Evolutionary conservation across 1,140 invertebrate species (phyloP).

Genomic region (Plectrocnemia conspersa): DNA sequence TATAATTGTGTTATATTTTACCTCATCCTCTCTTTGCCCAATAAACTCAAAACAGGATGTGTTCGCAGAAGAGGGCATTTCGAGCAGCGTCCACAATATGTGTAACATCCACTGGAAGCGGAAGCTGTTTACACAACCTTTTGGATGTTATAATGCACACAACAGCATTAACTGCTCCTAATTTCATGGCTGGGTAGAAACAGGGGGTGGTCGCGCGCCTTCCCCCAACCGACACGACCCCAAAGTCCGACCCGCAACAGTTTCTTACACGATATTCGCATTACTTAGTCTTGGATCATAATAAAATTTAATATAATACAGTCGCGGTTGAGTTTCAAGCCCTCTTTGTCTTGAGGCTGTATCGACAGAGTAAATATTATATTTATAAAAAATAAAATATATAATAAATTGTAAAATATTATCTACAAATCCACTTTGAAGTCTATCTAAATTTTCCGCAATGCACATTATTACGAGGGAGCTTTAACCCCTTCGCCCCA

Average conservation of each 20-base stretch:
- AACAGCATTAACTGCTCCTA: slow-evolving; percentile 33
- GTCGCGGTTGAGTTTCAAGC: slow-evolving; percentile 12
- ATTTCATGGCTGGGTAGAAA: slow-evolving; percentile 29
- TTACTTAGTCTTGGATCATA: slow-evolving; percentile 53
- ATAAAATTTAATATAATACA: slow-evolving; percentile 55
- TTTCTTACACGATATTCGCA: slow-evolving; percentile 55
- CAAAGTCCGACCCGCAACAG: slow-evolving; percentile 32
- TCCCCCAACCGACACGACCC: slow-evolving; percentile 3
- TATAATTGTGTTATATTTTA: too few species aligned
- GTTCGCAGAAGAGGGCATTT: too few species aligned
- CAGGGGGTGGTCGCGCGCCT: slow-evolving; percentile 11
- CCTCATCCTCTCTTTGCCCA: too few species aligned
- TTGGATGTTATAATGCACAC: slow-evolving; percentile 30
- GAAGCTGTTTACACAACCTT: slow-evolving; percentile 32
- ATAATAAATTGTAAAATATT: too few species aligned
- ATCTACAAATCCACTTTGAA: too few species aligned
- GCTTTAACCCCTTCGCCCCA: too few species aligned
- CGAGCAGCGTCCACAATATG: too few species aligned
- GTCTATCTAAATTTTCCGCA: too few species aligned
- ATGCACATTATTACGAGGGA: too few species aligned
- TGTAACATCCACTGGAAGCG: slow-evolving; percentile 14
- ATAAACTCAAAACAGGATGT: too few species aligned
- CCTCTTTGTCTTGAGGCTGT: slow-evolving; percentile 14
- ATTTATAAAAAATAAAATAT: background rate
- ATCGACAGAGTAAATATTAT: slow-evolving; percentile 21